Conservation (phyloP, 2,888 invertebrate species). For the Drosophila limbata region DNA sequence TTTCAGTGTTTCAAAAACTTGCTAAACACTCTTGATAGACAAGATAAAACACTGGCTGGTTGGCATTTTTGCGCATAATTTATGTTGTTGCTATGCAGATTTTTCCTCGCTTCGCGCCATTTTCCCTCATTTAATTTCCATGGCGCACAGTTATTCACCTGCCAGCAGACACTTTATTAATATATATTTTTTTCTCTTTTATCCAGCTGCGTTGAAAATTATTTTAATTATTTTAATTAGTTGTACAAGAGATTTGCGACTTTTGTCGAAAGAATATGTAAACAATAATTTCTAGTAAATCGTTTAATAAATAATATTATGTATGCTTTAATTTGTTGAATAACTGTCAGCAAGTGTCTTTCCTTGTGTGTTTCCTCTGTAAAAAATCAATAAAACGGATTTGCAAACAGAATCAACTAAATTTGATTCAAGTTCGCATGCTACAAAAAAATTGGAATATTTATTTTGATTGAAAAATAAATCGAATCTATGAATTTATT, state of each 20-base stretch:
- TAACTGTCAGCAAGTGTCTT: not conserved
- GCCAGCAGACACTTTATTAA: conserved; percentile 14
- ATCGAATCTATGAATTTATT: conserved; percentile 83
- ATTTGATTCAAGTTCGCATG: conserved; percentile 41
- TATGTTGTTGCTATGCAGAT: conserved; percentile 72
- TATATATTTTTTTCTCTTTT: conserved; percentile 1
- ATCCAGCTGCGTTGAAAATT: conserved; percentile 48
- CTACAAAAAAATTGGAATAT: conserved; percentile 49
- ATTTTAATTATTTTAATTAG: conserved; percentile 68
- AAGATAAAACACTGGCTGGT: conserved; percentile 76
- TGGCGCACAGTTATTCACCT: conserved; percentile 51
- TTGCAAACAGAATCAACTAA: conserved; percentile 42
- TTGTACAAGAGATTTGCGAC: conserved; percentile 49
- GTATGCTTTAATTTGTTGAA: not conserved
- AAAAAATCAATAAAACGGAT: conserved; percentile 37
- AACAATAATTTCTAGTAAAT: not conserved
- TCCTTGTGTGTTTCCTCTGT: conserved; percentile 1
- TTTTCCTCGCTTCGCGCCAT: conserved; percentile 17
- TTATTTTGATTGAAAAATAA: conserved; percentile 84
- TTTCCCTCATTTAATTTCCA: conserved; percentile 10
- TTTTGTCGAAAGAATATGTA: conserved; percentile 25
- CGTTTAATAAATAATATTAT: conserved; percentile 1
- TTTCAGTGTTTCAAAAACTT: conserved; percentile 79
- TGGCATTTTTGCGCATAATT: conserved; percentile 78
- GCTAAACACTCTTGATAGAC: conserved; percentile 82